A percentile compares a stretch with the other conserved stretches of the same genome.
These are phyloP conservation scores for Amphimallon solstitiale DNA, from an alignment of 2,888 invertebrate genomes.

Conservation along the genomic window DNA sequence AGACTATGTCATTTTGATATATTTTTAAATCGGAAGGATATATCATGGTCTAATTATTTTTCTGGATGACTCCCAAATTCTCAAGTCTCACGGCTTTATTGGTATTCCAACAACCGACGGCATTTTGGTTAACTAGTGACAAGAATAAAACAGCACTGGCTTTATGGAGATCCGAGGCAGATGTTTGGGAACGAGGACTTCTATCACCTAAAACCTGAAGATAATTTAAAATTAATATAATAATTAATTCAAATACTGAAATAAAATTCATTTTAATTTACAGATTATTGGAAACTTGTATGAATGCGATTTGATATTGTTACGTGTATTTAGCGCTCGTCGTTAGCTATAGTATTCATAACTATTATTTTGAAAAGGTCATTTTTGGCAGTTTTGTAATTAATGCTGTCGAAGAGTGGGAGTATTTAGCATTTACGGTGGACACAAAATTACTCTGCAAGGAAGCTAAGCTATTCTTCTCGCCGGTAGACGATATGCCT, in stretches of 20 bases:
- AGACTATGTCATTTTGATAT: conserved; percentile 73
- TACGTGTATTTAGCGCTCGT: no score
- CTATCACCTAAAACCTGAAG: conserved; percentile 71
- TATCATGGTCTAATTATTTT: conserved; percentile 70
- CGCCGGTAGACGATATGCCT: no score
- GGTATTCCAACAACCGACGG: conserved; percentile 81
- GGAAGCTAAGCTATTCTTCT: no score
- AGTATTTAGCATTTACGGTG: no score
- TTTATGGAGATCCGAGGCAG: conserved; percentile 74
- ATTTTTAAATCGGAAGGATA: conserved; percentile 78
- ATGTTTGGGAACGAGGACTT: conserved; percentile 73
- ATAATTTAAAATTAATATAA: conserved; percentile 3
- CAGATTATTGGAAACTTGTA: no score
- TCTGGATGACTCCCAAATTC: conserved; percentile 69
- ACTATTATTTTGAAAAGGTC: no score
- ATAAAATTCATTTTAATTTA: no score
- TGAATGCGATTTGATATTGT: no score
- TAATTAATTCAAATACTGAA: not conserved
- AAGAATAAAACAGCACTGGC: conserved; percentile 73
- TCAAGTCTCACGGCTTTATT: conserved; percentile 63
- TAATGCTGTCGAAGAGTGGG: no score
- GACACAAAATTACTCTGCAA: no score
- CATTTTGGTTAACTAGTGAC: conserved; percentile 75
- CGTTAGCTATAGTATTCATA: no score
- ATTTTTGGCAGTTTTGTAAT: no score